Base-by-base conservation (phyloP, 2,888 invertebrate species). In the Brassicogethes aeneus region DNA sequence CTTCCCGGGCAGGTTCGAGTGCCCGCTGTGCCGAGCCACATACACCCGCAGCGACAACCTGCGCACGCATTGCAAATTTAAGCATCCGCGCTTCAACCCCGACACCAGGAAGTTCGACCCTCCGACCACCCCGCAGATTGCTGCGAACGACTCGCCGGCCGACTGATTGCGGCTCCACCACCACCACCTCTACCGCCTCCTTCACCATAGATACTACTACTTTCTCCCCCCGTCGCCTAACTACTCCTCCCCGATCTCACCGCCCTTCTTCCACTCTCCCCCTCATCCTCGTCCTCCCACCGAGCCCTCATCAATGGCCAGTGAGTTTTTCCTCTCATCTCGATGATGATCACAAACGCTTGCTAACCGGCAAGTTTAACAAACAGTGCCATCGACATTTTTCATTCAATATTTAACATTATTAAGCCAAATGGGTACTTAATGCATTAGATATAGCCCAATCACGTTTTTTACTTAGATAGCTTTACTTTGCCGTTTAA, bases 41-140 rank as follows among this genome's bases (percentile, higher is more conserved):
- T 89, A 89, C 77, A 89, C 89, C 67, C 82, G 89, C 74, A 88
- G 88, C 72, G 89, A 89, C 79, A 89, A 89, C 74, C 81, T 89
- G 71, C 85, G 88, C 70, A 87, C 88, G 70, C 89, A 89, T 76
- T 88, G 87, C 81, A 87, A 88, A 78, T 87, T 86, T 78, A 89
- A 89, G 75, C 89, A 89, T 74, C 87, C 88, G 70, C 80, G 80
- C 70, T 84, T 80, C 74, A 85, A 84, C 72, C 84, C 85, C 55
- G 87, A 87, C 75, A 85, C 85, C 70, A 80, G 86, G 76, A 87
- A 87, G 75, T 85, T 85, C 73, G 86, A 86, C 44, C 50, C 49
- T 39, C 51, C 32, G 8, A 34, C 32, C 13, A 5, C 34, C 69
- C 77, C 80, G 70, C 72, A 76, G 53, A 73, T 77, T 70, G n/a